Conservation (phyloP, 2,888 invertebrate genomes). For the Apamea sordens region DNA sequence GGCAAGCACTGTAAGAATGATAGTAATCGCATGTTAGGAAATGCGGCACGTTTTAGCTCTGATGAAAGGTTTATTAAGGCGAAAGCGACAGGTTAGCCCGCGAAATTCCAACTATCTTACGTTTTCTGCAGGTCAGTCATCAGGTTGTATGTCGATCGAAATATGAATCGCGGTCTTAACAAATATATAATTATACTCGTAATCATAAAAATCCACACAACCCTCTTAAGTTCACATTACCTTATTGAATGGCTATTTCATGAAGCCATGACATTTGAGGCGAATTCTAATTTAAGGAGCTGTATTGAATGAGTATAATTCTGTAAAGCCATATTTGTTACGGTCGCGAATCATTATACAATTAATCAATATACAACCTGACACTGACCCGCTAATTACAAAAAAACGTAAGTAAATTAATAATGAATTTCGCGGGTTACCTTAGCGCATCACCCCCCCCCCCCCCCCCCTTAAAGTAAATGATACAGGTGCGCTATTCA, state of each 20-base stretch:
- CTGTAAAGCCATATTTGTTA: background rate
- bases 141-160: background rate
- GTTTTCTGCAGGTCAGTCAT: background rate
- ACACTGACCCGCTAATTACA: background rate
- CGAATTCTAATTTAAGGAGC: too few relatives aligned
- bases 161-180: background rate
- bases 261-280: background rate
- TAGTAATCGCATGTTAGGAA: constrained; percentile 20
- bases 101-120: too few relatives aligned
- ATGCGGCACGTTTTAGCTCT: constrained; percentile 3
- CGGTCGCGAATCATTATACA: too few relatives aligned
- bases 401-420: too few relatives aligned
- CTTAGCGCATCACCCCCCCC: too few relatives aligned
- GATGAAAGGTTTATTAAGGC: constrained; percentile 19
- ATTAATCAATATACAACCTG: too few relatives aligned
- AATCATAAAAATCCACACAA: too few relatives aligned
- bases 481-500: constrained; percentile 7
- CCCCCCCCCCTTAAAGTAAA: background rate
- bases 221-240: background rate
- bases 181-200: background rate
- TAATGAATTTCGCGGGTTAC: too few relatives aligned
- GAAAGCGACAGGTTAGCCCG: too few relatives aligned
- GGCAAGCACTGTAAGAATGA: constrained; percentile 14
- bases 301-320: background rate
- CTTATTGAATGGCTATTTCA: background rate